Conservation (phyloP, 2,797 vertebrate species). For the Mycteria americana region DNA sequence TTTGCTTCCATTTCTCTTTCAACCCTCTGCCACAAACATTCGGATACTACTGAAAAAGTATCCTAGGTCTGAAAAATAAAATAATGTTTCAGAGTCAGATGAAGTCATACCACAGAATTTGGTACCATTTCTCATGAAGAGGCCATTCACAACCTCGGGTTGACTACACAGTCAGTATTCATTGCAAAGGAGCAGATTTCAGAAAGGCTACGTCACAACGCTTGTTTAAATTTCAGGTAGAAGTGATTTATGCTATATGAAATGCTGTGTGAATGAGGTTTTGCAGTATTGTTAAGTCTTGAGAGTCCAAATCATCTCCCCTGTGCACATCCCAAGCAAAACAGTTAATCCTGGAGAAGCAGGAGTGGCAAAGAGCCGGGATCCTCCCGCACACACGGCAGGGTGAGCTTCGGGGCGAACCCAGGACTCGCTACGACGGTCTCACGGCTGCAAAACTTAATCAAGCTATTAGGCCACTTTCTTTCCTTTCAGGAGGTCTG, state of each 20-base stretch:
- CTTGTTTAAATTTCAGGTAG: neutral
- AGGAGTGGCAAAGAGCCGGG: neutral
- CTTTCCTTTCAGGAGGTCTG: neutral
- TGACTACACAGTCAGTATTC: too few species aligned
- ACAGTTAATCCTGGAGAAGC: neutral
- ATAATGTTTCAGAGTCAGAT: too few species aligned
- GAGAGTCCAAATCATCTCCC: neutral
- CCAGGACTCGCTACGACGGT: accelerated
- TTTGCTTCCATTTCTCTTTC: neutral
- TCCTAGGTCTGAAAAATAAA: neutral
- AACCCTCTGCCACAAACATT: neutral
- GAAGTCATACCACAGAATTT: neutral
- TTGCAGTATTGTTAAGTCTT: neutral
- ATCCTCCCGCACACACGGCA: neutral
- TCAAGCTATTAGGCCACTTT: neutral
- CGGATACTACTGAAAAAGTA: neutral
- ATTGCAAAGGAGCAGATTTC: neutral
- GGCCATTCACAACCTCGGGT: neutral
- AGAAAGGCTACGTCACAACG: neutral
- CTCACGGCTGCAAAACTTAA: neutral
- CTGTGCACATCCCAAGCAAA: neutral
- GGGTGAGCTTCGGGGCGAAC: neutral
- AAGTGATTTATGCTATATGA: neutral
- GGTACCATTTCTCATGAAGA: neutral
- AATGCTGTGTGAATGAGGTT: neutral